A percentile compares a stretch with the other conserved stretches of the same genome.
Evolutionary conservation across 2,113 vertebrate genomes (phyloP).

Genomic region (Axis porcinus): DNA sequence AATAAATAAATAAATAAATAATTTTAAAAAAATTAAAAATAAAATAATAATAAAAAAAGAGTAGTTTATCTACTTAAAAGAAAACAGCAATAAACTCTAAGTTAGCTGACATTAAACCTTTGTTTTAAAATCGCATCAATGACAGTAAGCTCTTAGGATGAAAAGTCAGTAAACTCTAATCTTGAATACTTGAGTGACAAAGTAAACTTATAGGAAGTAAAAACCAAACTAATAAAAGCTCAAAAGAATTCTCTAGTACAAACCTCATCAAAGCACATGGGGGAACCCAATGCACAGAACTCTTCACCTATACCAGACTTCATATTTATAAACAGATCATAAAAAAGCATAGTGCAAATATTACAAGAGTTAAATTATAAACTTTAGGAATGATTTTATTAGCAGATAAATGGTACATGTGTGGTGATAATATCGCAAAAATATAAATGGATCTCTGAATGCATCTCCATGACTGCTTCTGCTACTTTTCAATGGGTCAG

Average conservation of each 20-base stretch:
- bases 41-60: too few relatives aligned
- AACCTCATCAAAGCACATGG: not conserved
- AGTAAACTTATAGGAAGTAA: not conserved
- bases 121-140: not conserved
- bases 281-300: not conserved
- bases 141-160: not conserved
- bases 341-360: not conserved
- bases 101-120: not conserved
- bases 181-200: not conserved
- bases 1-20: too few relatives aligned
- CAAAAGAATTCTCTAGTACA: not conserved
- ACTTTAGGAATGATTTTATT: constrained; percentile 38
- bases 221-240: not conserved
- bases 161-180: not conserved
- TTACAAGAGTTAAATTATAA: not conserved
- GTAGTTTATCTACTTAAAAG: not conserved
- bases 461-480: constrained; percentile 17
- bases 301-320: not conserved
- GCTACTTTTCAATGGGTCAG: constrained; percentile 8
- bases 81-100: not conserved
- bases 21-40: too few relatives aligned
- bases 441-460: constrained; percentile 15
- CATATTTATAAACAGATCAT: constrained; percentile 4
- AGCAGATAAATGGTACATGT: constrained; percentile 36
- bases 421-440: constrained; percentile 32